Evolutionary conservation across 2,888 invertebrate genomes (phyloP).

Genomic region (Pantelozetes paolii): DNA sequence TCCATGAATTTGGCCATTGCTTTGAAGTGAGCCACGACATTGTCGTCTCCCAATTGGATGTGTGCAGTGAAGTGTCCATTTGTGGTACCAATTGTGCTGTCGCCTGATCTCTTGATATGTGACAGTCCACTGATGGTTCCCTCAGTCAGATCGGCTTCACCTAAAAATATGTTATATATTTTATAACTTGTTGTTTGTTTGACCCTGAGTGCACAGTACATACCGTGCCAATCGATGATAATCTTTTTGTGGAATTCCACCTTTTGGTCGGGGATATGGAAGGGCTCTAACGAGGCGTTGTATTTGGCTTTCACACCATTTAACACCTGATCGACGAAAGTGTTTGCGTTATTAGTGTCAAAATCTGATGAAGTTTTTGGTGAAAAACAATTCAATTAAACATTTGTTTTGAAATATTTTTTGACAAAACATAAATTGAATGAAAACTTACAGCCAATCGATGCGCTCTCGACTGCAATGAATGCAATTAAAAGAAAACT

Average conservation of each 20-base stretch:
- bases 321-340: not conserved
- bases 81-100: not conserved
- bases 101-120: conserved; percentile 2
- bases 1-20: not conserved
- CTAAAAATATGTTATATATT: too few relatives aligned
- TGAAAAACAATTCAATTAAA: too few relatives aligned
- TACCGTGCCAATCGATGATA: not conserved
- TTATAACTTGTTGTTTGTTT: too few relatives aligned
- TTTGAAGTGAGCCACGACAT: conserved; percentile 1
- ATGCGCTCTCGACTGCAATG: too few relatives aligned
- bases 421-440: too few relatives aligned
- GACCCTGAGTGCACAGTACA: too few relatives aligned
- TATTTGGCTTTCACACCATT: conserved; percentile 14
- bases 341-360: conserved; percentile 2
- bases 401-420: too few relatives aligned
- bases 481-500: too few relatives aligned
- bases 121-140: conserved; percentile 7
- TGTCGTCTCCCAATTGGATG: conserved; percentile 13
- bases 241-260: not conserved
- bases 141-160: not conserved
- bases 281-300: not conserved
- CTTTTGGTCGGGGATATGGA: not conserved
- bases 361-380: not conserved
- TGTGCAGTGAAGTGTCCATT: not conserved
- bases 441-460: too few relatives aligned